phyloP scores from a whole-genome alignment of 2,113 vertebrate species.

The Heterotilapia buettikoferi region DNA sequence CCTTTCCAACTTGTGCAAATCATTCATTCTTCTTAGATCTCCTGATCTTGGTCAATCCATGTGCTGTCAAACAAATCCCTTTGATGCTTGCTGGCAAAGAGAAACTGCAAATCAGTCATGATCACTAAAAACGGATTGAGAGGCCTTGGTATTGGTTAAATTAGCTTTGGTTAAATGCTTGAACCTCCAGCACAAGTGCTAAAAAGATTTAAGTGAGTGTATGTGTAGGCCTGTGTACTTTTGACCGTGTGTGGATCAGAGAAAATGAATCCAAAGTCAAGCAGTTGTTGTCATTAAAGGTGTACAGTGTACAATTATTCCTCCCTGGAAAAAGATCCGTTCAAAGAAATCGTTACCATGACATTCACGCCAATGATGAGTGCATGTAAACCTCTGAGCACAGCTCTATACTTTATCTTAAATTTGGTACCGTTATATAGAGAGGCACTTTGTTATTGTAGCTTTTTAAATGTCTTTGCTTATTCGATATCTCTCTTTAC shows the following conservation, averaged over 20 bases:
- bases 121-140: not conserved
- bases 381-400: not conserved
- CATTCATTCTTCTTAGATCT: not conserved
- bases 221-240: not conserved
- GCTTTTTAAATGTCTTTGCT: not conserved
- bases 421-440: rapidly evolving
- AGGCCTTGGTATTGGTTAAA: not conserved
- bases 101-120: not conserved
- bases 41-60: not conserved
- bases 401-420: not conserved
- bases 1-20: not conserved
- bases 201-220: not conserved
- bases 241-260: not conserved
- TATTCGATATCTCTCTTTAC: not conserved
- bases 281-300: not conserved
- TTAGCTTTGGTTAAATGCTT: not conserved
- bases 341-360: too few species aligned
- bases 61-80: not conserved
- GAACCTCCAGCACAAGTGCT: not conserved
- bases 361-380: not conserved
- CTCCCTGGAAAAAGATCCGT: not conserved
- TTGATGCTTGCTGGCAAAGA: not conserved
- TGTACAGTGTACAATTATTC: not conserved
- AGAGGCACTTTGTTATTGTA: not conserved
- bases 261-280: not conserved